A percentile compares a stretch with the other conserved stretches of the same genome.
phyloP scores from a whole-genome alignment of 2,888 invertebrate species.

The Carterocephalus palaemon region DNA sequence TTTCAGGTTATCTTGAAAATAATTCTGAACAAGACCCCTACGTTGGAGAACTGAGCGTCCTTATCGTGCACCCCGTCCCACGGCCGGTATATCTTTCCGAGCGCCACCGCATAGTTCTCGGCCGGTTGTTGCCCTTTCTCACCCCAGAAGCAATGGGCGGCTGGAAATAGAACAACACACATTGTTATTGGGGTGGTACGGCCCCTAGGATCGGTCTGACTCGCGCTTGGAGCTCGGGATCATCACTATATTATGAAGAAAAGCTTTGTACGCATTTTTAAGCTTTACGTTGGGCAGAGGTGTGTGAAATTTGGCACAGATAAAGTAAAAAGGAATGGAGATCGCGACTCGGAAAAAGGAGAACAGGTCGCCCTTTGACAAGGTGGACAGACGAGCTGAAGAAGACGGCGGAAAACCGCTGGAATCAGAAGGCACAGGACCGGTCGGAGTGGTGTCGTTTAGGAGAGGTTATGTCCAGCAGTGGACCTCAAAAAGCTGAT shows the following conservation, averaged over 20 bases:
- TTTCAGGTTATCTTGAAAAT: no score
- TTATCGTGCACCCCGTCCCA: neutral
- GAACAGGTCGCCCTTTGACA: no score
- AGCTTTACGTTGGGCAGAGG: no score
- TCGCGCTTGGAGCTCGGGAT: neutral
- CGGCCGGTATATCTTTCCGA: neutral
- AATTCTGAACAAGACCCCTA: neutral
- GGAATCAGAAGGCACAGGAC: no score
- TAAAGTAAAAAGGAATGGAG: no score
- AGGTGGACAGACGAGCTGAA: no score
- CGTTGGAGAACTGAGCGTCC: neutral
- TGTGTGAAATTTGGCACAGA: no score
- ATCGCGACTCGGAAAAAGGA: no score
- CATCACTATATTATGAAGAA: neutral
- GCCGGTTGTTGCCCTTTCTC: neutral
- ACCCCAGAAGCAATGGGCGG: neutral
- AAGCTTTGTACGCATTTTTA: neutral
- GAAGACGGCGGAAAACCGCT: no score
- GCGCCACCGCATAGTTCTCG: neutral
- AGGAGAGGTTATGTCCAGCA: no score
- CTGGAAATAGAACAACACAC: neutral
- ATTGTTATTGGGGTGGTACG: neutral
- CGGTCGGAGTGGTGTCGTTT: no score
- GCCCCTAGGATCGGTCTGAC: neutral
- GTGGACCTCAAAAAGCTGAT: no score